A percentile compares a stretch with the other conserved stretches of the same genome.
These are phyloP conservation scores for Buathra laborator DNA, from an alignment of 2,888 invertebrate genomes.

Conservation along the genomic window DNA sequence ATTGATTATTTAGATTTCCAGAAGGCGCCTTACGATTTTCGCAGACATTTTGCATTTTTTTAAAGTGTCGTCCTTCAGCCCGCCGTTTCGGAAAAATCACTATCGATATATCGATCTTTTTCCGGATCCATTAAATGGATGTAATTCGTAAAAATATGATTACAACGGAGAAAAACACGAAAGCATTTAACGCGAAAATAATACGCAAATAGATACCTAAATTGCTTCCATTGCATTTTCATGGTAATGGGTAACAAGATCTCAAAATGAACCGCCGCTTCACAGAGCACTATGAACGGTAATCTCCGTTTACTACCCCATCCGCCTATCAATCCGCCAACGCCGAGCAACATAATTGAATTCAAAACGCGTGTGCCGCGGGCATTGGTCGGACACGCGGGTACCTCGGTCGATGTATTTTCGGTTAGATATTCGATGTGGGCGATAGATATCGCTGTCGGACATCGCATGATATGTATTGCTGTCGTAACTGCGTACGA, in stretches of 20 bases:
- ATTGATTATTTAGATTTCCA: no score
- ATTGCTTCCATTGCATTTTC: background rate
- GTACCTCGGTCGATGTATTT: background rate
- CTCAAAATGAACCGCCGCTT: background rate
- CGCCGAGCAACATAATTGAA: constrained; percentile 3
- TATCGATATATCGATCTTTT: no score
- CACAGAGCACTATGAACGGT: background rate
- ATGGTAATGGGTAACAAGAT: background rate
- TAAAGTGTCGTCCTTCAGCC: no score
- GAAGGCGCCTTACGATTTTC: no score
- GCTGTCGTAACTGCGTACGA: background rate
- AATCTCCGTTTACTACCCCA: constrained; percentile 2
- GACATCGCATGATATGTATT: constrained; percentile 1
- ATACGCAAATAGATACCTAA: background rate
- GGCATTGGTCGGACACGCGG: background rate
- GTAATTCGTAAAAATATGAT: no score
- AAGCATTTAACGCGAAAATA: no score
- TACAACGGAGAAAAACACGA: no score
- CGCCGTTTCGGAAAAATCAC: no score
- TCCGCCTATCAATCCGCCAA: constrained; percentile 1
- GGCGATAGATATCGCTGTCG: constrained; percentile 2
- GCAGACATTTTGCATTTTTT: no score
- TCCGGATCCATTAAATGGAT: no score
- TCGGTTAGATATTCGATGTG: background rate
- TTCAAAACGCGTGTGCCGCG: constrained; percentile 6